These are phyloP conservation scores for Grus americana DNA, from an alignment of 2,113 vertebrate genomes.

Conservation along the genomic window DNA sequence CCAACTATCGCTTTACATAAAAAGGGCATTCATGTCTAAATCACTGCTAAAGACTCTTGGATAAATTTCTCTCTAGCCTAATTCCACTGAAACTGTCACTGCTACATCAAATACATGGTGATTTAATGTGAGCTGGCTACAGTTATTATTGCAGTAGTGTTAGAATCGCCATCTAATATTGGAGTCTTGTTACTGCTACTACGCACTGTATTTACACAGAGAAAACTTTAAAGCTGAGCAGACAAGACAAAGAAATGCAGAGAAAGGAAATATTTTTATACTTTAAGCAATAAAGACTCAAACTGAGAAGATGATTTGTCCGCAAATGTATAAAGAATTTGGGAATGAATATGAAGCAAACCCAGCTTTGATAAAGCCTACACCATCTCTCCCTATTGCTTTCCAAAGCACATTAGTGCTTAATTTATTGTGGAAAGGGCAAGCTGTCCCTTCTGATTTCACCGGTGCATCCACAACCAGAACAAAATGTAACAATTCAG, in stretches of 20 bases:
- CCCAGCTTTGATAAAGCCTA: background rate
- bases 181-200: background rate
- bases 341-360: background rate
- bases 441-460: background rate
- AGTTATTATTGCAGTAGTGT: background rate
- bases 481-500: background rate
- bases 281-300: background rate
- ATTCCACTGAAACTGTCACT: slow-evolving; percentile 27
- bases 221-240: background rate
- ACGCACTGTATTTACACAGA: background rate
- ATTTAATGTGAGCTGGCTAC: background rate
- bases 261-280: background rate
- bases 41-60: slow-evolving; percentile 21
- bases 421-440: background rate
- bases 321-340: background rate
- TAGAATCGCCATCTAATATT: background rate
- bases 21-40: slow-evolving; percentile 50
- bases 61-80: slow-evolving; percentile 13
- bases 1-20: slow-evolving; percentile 27
- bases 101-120: slow-evolving; percentile 25
- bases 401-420: background rate
- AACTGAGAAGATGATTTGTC: background rate
- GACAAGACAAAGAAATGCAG: background rate
- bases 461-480: background rate
- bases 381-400: background rate